Evolutionary conservation across 2,113 vertebrate species (phyloP).

Genomic region (Syrrhaptes paradoxus): DNA sequence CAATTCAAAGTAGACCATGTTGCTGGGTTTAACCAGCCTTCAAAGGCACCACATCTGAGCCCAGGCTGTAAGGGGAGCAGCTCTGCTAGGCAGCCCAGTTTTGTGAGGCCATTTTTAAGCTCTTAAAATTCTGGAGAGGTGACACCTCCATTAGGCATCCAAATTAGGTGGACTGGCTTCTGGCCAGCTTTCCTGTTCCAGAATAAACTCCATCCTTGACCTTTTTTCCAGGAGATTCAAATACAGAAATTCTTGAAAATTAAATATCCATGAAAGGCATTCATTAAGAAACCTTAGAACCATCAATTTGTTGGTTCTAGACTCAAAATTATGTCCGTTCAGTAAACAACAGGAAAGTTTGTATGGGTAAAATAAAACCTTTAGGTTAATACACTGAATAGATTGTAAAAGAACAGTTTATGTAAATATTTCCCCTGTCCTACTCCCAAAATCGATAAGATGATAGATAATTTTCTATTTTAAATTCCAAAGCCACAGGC

Average conservation of each 20-base stretch:
- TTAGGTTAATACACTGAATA: slow-evolving; percentile 12
- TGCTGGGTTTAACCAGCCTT: neutral
- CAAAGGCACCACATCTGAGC: neutral
- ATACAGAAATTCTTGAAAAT: slow-evolving; percentile 27
- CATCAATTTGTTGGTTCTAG: slow-evolving; percentile 11
- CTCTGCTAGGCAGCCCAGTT: neutral
- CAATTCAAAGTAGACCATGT: rapidly evolving
- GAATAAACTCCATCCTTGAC: slow-evolving; percentile 22
- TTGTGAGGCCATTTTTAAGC: neutral
- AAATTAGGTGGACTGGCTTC: slow-evolving; percentile 41
- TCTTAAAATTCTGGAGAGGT: neutral
- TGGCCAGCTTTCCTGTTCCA: slow-evolving; percentile 20
- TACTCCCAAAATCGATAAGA: neutral
- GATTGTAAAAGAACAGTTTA: slow-evolving; percentile 17
- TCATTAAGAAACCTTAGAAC: slow-evolving; percentile 36
- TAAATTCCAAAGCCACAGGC: neutral
- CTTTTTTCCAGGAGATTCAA: neutral
- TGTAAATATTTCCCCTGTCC: neutral
- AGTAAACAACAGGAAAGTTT: slow-evolving; percentile 13
- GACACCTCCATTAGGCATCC: neutral
- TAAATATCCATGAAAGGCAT: slow-evolving; percentile 15
- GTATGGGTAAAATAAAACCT: neutral
- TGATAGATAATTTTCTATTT: slow-evolving; percentile 3
- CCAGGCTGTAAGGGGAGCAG: rapidly evolving
- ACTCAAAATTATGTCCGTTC: neutral